Evolutionary conservation across 2,113 vertebrate species (phyloP).

Genomic region (Marmota flaviventris): DNA sequence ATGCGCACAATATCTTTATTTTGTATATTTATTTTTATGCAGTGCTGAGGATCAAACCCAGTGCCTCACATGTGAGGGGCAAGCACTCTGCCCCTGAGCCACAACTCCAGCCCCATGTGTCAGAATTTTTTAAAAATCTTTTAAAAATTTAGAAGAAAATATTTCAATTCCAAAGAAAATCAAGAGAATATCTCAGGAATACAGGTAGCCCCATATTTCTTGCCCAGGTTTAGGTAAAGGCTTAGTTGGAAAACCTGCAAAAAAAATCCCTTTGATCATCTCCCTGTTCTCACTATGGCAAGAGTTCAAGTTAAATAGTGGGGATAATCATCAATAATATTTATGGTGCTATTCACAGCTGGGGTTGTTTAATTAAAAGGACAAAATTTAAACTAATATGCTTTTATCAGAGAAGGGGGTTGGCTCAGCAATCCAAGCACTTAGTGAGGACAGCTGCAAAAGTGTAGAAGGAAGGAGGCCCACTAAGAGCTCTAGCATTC

Average conservation of each 20-base stretch:
- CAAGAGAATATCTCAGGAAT: constrained; percentile 18
- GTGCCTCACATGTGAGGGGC: too few species aligned
- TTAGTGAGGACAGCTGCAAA: not conserved
- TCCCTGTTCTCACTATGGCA: not conserved
- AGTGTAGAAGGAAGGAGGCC: not conserved
- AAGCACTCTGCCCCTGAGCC: too few species aligned
- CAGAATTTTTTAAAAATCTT: not conserved
- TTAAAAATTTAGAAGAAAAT: not conserved
- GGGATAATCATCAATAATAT: constrained; percentile 49
- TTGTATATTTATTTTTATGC: too few species aligned
- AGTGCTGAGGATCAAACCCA: too few species aligned
- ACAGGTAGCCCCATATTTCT: constrained; percentile 27
- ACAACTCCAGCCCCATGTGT: not conserved
- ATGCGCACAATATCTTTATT: too few species aligned
- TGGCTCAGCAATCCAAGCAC: not conserved
- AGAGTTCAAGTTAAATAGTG: not conserved
- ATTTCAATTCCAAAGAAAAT: constrained; percentile 54
- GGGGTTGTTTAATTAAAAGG: constrained; percentile 48
- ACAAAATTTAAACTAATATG: constrained; percentile 40
- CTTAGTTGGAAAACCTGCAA: constrained; percentile 55
- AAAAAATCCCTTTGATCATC: constrained; percentile 42
- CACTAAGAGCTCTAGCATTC: not conserved
- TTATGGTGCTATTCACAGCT: constrained; percentile 25
- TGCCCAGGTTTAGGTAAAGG: not conserved
- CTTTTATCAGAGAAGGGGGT: constrained; percentile 6